Base-by-base conservation (phyloP, 2,797 vertebrate genomes). In the Halcyon smyrnensis region DNA sequence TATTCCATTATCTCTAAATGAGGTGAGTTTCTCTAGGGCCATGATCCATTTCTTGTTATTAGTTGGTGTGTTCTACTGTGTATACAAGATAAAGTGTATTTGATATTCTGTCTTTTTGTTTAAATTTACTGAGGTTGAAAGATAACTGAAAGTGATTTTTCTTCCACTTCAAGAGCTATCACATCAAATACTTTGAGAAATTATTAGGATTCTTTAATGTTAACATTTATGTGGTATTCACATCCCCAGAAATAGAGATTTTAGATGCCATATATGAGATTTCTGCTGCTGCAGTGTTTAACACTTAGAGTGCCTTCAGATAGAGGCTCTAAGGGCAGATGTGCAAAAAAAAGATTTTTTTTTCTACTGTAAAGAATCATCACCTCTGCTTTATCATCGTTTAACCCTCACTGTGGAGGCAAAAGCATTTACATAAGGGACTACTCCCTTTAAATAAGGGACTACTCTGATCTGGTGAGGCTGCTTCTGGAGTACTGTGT, bases 1-100 rank as follows among this genome's bases (percentile, higher is more conserved):
- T 86, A 81, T 69, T 76, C 57, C 43, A 53, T 84, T 97, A 96
- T 95, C 94, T 96, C 91, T 91, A 87, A 97, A 95, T 94, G 82
- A 97, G 78, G 81, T 94, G 90, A 89, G 84, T 73, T 96, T 68
- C 76, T 95, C 60, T 75, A 88, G 64, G 87, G 84, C 92, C 57
- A 36, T 18, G 51, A 86, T 94, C 92, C 95, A 79, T 68, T 94
- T 64, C 89, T 87, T 92, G 84, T 93, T 93, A 85, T 65, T 87
- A 90, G 53, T 50, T 94, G 87, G n/a, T 25, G 5, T 93, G 82
- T 90, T 88, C 79, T 57, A 62, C 80, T 90, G 64, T 85, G 54
- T 92, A 81, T 79, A 88, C 63, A 93, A 95, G 91, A 93, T 84
- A 89, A 91, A 90, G 78, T 69, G 41, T 91, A 82, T 92, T 88